These are phyloP conservation scores for Callipepla californica DNA, from an alignment of 2,113 vertebrate genomes.

Conservation along the genomic window DNA sequence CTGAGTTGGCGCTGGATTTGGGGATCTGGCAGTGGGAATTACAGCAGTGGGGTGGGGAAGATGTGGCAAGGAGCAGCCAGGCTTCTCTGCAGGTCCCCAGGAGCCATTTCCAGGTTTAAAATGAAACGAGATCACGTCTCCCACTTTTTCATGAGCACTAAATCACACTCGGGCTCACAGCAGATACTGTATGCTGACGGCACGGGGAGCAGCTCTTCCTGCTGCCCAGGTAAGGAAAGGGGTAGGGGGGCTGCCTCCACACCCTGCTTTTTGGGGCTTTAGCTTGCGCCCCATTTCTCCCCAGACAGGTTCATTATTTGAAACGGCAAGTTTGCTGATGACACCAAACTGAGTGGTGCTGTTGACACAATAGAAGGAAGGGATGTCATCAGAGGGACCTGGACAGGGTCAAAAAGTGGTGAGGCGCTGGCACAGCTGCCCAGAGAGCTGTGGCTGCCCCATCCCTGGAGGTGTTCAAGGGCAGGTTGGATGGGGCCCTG, in stretches of 20 bases:
- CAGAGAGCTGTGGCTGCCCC: too few relatives aligned
- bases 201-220: neutral
- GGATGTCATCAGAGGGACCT: too few relatives aligned
- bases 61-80: constrained; percentile 3
- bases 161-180: constrained; percentile 54
- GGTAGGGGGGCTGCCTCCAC: neutral
- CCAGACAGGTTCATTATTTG: neutral
- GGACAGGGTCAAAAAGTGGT: too few relatives aligned
- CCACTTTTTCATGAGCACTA: constrained; percentile 66
- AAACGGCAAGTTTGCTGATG: neutral
- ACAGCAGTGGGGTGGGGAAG: constrained; percentile 18
- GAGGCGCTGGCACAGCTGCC: too few relatives aligned
- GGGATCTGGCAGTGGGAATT: constrained; percentile 57
- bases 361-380: too few relatives aligned
- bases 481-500: too few relatives aligned
- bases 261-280: neutral
- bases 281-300: neutral
- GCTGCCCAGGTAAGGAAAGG: neutral
- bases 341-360: too few relatives aligned
- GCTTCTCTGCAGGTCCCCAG: constrained; percentile 24
- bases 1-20: constrained; percentile 53
- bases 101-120: constrained; percentile 63
- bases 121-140: constrained; percentile 64
- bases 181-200: constrained; percentile 41
- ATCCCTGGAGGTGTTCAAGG: too few relatives aligned